Percentiles rank a stretch among this genome's conserved stretches.
phyloP scores from a whole-genome alignment of 2,797 vertebrate species.

The Leptoclinus maculatus region DNA sequence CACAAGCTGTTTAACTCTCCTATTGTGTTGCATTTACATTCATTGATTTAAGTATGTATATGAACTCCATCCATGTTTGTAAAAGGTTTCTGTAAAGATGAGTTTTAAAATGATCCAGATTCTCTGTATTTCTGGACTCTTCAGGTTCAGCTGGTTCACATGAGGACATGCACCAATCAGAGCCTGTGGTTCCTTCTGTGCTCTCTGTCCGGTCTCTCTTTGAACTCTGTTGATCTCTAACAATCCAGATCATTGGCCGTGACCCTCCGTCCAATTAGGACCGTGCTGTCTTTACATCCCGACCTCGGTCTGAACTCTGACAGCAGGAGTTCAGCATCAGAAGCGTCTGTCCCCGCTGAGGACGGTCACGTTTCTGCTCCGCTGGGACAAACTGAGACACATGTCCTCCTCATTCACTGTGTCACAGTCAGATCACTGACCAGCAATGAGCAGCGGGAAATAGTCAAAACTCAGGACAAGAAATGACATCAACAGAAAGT shows the following conservation, averaged over 20 bases:
- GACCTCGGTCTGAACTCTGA: conserved; percentile 34
- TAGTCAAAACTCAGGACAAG: too few relatives aligned
- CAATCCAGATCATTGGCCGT: neutral
- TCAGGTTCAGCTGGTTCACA: conserved; percentile 29
- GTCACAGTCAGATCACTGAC: neutral
- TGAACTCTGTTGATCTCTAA: neutral
- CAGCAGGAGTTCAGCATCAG: conserved; percentile 22
- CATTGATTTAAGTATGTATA: too few relatives aligned
- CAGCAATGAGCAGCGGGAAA: neutral
- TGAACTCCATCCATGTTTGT: too few relatives aligned
- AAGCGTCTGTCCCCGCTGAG: neutral
- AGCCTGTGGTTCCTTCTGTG: neutral
- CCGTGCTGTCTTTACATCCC: conserved; percentile 17
- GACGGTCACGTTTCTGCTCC: conserved; percentile 46
- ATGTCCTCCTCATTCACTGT: conserved; percentile 7
- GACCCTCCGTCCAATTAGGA: conserved; percentile 51
- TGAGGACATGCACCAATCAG: neutral
- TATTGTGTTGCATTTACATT: too few relatives aligned
- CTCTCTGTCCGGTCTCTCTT: conserved; percentile 6
- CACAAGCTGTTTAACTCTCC: too few relatives aligned
- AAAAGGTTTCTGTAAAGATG: too few relatives aligned
- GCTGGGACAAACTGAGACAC: conserved; percentile 7
- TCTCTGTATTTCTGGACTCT: neutral
- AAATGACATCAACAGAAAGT: too few relatives aligned
- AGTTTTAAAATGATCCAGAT: too few relatives aligned